Conservation (phyloP, 2,797 vertebrate genomes). For the Nyctalus aviator region DNA sequence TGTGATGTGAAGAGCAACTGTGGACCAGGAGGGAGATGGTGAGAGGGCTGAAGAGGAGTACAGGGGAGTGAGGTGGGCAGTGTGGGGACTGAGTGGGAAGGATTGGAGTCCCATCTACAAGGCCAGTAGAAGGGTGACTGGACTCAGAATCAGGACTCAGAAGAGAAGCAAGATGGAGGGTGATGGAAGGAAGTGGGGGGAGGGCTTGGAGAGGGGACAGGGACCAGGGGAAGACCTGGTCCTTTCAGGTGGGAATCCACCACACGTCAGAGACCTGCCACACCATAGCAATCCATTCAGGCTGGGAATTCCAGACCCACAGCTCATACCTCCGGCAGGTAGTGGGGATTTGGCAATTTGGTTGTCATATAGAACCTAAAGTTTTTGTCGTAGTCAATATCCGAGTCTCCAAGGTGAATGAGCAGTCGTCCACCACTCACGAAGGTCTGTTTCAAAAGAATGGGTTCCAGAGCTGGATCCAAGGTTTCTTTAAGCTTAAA, state of each 20-base stretch:
- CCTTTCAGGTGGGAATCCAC: neutral
- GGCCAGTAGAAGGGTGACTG: neutral
- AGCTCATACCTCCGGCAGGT: slow-evolving; percentile 92
- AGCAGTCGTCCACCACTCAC: slow-evolving; percentile 90
- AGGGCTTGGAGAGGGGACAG: too few species aligned
- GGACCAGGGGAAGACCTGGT: neutral
- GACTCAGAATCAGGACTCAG: neutral
- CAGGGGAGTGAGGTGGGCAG: neutral
- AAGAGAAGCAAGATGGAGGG: neutral
- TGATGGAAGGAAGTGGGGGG: neutral
- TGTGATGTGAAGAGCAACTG: neutral
- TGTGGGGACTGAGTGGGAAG: rapidly evolving
- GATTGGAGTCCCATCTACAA: neutral
- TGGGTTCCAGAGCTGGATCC: slow-evolving; percentile 92
- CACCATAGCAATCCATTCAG: too few species aligned
- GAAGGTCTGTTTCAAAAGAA: slow-evolving; percentile 94
- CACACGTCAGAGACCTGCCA: neutral
- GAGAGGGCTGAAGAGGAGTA: rapidly evolving
- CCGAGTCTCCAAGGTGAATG: slow-evolving; percentile 93
- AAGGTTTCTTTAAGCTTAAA: slow-evolving; percentile 92
- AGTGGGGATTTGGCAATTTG: slow-evolving; percentile 95
- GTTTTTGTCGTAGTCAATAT: slow-evolving; percentile 93
- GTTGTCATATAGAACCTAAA: slow-evolving; percentile 95
- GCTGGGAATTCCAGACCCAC: neutral
- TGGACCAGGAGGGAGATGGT: neutral